These are phyloP conservation scores for Halictus quadricinctus DNA, from an alignment of 2,888 invertebrate genomes.

Conservation along the genomic window DNA sequence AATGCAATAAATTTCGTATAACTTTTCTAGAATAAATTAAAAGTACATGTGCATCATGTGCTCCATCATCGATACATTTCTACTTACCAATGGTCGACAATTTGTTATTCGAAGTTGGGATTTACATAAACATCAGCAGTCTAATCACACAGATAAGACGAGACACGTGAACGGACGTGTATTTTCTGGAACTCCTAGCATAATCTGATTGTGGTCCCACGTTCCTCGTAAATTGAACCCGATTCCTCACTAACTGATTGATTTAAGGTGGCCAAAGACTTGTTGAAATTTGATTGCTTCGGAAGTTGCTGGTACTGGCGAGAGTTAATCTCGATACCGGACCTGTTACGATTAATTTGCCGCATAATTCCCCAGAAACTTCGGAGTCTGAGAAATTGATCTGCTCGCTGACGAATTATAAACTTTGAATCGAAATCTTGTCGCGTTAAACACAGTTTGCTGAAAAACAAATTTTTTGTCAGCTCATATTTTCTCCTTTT, in stretches of 20 bases:
- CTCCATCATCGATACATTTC: neutral
- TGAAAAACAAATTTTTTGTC: neutral
- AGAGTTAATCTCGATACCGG: slow-evolving; percentile 6
- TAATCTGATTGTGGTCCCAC: slow-evolving; percentile 4
- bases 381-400: neutral
- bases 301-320: slow-evolving; percentile 3
- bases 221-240: slow-evolving; percentile 12
- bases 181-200: slow-evolving; percentile 9
- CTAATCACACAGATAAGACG: neutral
- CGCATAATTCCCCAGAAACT: neutral
- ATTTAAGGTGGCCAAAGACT: slow-evolving; percentile 20
- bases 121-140: neutral
- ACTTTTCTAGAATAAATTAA: neutral
- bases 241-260: slow-evolving; percentile 16
- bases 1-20: neutral
- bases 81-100: neutral
- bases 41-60: neutral
- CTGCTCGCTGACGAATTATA: neutral
- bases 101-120: neutral
- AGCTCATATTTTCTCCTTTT: neutral
- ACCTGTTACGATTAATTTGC: slow-evolving; percentile 5
- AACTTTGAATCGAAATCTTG: neutral
- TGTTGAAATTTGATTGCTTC: slow-evolving; percentile 17
- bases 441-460: neutral
- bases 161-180: neutral